Base-by-base conservation (phyloP, 2,888 invertebrate genomes). In the Drosophila multiciliata region DNA sequence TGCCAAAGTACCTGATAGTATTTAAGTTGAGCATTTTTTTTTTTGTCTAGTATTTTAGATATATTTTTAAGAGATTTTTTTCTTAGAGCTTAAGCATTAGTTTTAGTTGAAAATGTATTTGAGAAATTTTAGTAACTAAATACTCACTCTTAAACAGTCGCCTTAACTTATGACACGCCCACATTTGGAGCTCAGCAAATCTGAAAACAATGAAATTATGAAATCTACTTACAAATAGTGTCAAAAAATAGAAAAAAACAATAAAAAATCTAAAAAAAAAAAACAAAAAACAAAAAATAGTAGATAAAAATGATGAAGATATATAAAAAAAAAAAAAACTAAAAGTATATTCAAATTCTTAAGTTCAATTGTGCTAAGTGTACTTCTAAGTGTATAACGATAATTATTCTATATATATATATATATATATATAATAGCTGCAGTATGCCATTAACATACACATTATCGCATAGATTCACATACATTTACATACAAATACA, bases 1-100 rank as follows among this genome's bases (percentile, higher is more conserved):
- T 88, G 91, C 91, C 91, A 91, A 91, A 91, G 91, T 91, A 91
- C 91, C 91, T 91, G 91, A 91, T 91, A 91, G 90, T 79, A 83
- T 91, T 90, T 90, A 91, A 80, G 78, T 55, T 35, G 63, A 66
- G 65, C 53, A 66, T 45, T 77, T 66, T 68, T 49, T 72, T 58
- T 32, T 53, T 38, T 38, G 54, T 66, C 53, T 75, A 72, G 53
- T 66, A 55, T 55, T 57, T 55, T 59, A 55, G 23, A 36, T 33
- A 11, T 63, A 67, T 20, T 17, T 23, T 29, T 72, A 59, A 53
- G 69, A 50, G 6, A 32, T 53, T 50, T 58, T 59, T 67, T 69
- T 48, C n/a, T n/a, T 50, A 61, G 58, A 32, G n/a, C 52, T 35
- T 70, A 73, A 68, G 50, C 15, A 1, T 17, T 17, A n/a, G 23